Evolutionary conservation across 2,888 invertebrate species (phyloP), one percentile per base, ranked within the genome.

Genomic region (Pyrrhia umbra): DNA sequence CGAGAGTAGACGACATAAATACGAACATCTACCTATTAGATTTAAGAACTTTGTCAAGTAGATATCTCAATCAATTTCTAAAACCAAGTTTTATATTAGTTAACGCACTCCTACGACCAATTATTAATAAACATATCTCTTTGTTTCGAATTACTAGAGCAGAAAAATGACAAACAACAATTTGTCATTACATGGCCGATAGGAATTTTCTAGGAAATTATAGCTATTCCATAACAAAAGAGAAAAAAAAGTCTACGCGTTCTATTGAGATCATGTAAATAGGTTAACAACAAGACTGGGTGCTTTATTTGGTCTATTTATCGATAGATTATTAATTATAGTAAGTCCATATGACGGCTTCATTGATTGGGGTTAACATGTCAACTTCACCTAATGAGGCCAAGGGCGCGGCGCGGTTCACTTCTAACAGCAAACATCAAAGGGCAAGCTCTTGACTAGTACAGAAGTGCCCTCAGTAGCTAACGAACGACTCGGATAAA

Each of bases 401-500:
- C 88, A 89, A 90, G 88, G 85, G 75, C 80, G 73, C 8, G 65
- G 59, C 72, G 70, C 72, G 64, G 79, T 71, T 77, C 81, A 66
- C 83, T 82, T 79, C 77, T 69, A 54, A 67, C 79, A 65, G 74
- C 74, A 55, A 74, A 88, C 88, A 87, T 89, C 89, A 90, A 89
- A 89, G 89, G 85, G 85, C 81, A 61, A 79, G 76, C 81, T 73
- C 85, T 87, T 68, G 71, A 80, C 85, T 82, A 82, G 81, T 82
- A 81, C 68, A 66, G 51, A 68, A 85, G 84, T 25, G 81, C 83
- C 39, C 88, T 86, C 64, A 73, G 70, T 65, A 72, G 77, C 85
- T 88, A 89, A 90, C 88, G 88, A 89, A 88, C 85, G 78, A 75
- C 79, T 78, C 61, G 77, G 68, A 77, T 81, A 76, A 75, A 81